Conservation (phyloP, 2,113 vertebrate species). For the Elephantulus edwardii region DNA sequence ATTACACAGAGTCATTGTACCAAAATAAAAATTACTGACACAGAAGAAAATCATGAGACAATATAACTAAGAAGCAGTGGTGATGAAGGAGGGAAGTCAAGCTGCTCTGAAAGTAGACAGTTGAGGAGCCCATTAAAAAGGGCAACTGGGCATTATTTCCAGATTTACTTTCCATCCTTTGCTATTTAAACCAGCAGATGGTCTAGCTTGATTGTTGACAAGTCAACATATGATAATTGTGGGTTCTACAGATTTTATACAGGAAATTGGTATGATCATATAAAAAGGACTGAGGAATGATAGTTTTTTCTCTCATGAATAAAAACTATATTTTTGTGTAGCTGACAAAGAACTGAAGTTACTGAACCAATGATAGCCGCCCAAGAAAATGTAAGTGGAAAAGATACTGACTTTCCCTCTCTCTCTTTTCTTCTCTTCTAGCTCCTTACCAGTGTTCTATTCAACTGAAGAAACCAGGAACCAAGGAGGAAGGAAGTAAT, state of each 20-base stretch:
- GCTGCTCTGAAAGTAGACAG: too few species aligned
- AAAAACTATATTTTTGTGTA: conserved; percentile 53
- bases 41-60: too few species aligned
- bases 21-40: too few species aligned
- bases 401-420: conserved; percentile 61
- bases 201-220: conserved; percentile 31
- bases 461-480: conserved; percentile 79
- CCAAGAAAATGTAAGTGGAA: conserved; percentile 32
- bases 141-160: not conserved
- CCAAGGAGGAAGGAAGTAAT: conserved; percentile 83
- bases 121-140: too few species aligned
- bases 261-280: not conserved
- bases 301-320: conserved; percentile 45
- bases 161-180: not conserved
- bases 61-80: too few species aligned
- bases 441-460: conserved; percentile 77
- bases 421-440: not conserved
- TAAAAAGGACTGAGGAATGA: not conserved
- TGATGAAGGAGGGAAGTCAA: too few species aligned
- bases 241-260: not conserved
- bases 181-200: not conserved
- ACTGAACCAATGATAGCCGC: conserved; percentile 21
- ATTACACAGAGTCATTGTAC: too few species aligned
- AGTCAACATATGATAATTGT: not conserved
- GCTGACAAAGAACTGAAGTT: conserved; percentile 49